phyloP scores from a whole-genome alignment of 2,113 vertebrate genomes.

The Festucalex cinctus region DNA sequence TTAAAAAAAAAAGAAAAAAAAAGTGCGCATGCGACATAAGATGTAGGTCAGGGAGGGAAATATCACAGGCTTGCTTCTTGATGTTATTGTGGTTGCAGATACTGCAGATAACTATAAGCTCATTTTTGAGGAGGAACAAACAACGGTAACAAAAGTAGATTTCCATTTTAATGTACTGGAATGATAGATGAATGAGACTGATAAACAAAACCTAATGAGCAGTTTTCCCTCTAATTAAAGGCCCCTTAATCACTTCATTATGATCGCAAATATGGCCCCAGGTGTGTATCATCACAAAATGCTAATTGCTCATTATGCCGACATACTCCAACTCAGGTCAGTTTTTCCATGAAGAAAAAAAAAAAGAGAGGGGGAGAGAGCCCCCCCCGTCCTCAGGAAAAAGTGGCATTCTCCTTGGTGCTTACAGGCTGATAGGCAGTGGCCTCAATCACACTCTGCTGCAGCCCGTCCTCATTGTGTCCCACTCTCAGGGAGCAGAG shows the following conservation, averaged over 20 bases:
- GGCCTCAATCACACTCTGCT: slow-evolving; percentile 67
- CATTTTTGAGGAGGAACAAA: slow-evolving; percentile 36
- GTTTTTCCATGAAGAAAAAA: too few species aligned
- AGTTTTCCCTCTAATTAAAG: slow-evolving; percentile 45
- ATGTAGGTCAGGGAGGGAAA: slow-evolving; percentile 63
- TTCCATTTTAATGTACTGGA: slow-evolving; percentile 12
- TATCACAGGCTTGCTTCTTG: slow-evolving; percentile 39
- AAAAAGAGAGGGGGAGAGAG: slow-evolving; percentile 49
- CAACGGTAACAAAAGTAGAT: slow-evolving; percentile 16
- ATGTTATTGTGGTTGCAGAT: slow-evolving; percentile 27
- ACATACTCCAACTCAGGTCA: slow-evolving; percentile 40
- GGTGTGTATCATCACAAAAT: slow-evolving; percentile 51
- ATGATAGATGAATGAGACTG: slow-evolving; percentile 29
- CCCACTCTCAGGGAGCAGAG: slow-evolving; percentile 62
- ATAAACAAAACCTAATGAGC: slow-evolving; percentile 37
- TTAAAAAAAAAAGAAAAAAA: slow-evolving; percentile 33
- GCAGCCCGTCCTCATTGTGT: slow-evolving; percentile 73
- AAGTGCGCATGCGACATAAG: slow-evolving; percentile 34
- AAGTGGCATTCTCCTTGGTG: slow-evolving; percentile 72
- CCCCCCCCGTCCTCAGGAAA: slow-evolving; percentile 41
- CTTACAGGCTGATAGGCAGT: slow-evolving; percentile 67
- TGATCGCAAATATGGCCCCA: slow-evolving; percentile 38
- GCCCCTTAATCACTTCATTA: slow-evolving; percentile 47
- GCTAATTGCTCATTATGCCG: slow-evolving; percentile 49
- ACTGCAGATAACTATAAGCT: not conserved